Evolutionary conservation across 1,140 invertebrate species (phyloP), one percentile per base, ranked within the genome.

Genomic region (Patella vulgata): DNA sequence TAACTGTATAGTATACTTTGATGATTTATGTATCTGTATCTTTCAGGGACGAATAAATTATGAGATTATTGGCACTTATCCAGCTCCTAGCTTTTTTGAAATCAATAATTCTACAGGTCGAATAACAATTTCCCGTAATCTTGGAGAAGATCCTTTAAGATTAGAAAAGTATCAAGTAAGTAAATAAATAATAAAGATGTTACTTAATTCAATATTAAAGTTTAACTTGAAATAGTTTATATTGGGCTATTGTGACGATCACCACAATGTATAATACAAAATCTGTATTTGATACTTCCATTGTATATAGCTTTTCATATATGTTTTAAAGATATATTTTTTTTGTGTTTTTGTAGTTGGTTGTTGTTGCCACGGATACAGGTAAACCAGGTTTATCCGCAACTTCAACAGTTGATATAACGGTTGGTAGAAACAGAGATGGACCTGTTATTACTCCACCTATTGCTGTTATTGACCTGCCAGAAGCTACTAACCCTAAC

Each of bases 301-400:
- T n/a, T n/a, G n/a, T n/a, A n/a, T n/a, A n/a, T n/a, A n/a, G n/a
- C n/a, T n/a, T n/a, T n/a, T n/a, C n/a, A n/a, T n/a, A 36, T 36
- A 36, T 36, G 14, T 36, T 36, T 5, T 36, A 14, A 14, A 36
- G 14, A 8, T 36, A 36, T 36, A 14, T 8, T 36, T 5, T 36
- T 36, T 36, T 42, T 52, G 21, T 61, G 21, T 40, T 30, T 53
- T 66, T 48, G 17, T 68, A 80, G 78, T 31, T 79, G 23, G 55
- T 64, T 55, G 71, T 79, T 28, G 64, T 70, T 21, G 70, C 75
- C 5, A 74, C 68, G 58, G 78, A 80, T 42, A 68, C 54, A 12
- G 40, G 42, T 1, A 62, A 61, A 31, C 78, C 78, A 19, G 42
- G 8, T 14, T 36, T 76, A 11, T 25, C 53, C 31, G 43, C 53